Base-by-base conservation (phyloP, 1,140 invertebrate genomes). In the Diploscapter pachys region DNA sequence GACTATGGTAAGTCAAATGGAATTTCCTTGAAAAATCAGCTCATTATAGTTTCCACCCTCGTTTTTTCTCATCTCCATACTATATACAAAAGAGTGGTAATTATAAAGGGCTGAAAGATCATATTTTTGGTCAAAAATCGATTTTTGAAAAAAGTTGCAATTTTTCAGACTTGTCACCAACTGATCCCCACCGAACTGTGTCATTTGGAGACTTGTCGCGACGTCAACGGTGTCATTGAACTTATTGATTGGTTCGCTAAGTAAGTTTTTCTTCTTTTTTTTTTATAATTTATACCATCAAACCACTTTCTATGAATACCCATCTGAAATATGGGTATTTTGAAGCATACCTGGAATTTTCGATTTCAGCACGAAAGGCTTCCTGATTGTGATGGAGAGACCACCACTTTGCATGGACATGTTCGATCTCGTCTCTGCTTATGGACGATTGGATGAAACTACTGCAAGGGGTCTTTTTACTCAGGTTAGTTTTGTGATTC, bases 381-480 rank as follows among this genome's bases (percentile, higher is more conserved):
- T 86, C 81, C 83, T 88, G 52, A 87, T 89, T 67, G 85, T 89
- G 8, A 88, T 88, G 86, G 87, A 88, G 75, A 73, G 86, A 51
- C 87, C 87, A n/a, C 85, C 86, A 62, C 81, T 85, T 70, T 86
- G 85, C 64, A 85, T 86, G 78, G 88, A 89, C 79, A 81, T 89
- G 62, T 89, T 88, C 79, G 88, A 89, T 82, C 87, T 88, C 73
- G 88, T 89, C 59, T 86, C 86, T 11, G 85, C 87, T 78, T 86
- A 86, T 70, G 86, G 86, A 59, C 81, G 84, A 56, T 75, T 89
- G 8, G 79, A 81, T 64, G 87, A 88, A 77, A 78, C 83, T 57
- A 82, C 82, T 9, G 86, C 86, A 31, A 81, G 84, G 65, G 76
- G 81, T 6, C 87, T 89, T 78, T 88, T 89, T 79, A 76, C 79